A percentile compares a stretch with the other conserved stretches of the same genome.
Conservation (phyloP, 2,797 vertebrate genomes). For the Bovichtus diacanthus region DNA sequence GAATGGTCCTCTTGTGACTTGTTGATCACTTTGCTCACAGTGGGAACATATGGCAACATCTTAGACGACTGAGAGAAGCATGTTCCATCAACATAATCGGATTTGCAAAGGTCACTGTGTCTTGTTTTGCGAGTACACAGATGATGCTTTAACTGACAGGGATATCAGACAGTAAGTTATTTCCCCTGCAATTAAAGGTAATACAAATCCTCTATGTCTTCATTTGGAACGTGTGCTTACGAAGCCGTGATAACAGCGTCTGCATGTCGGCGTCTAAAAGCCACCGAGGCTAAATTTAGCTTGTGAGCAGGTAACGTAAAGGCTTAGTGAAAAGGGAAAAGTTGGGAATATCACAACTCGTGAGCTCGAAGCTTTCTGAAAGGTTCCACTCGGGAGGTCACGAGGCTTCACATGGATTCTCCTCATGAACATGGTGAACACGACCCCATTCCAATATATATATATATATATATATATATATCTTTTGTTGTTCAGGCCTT, state of each 20-base stretch:
- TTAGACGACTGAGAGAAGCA: slow-evolving; percentile 27
- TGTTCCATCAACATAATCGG: slow-evolving; percentile 14
- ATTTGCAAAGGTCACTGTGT: slow-evolving; percentile 39
- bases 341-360: no score
- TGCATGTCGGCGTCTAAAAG: no score
- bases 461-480: no score
- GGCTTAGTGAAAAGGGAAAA: no score
- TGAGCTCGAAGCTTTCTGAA: no score
- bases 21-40: slow-evolving; percentile 40
- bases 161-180: not conserved
- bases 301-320: no score
- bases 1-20: slow-evolving; percentile 37
- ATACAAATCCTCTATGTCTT: slow-evolving; percentile 13
- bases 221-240: no score
- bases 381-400: no score
- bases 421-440: no score
- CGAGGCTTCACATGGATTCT: no score
- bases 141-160: slow-evolving; percentile 19
- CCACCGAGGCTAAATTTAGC: no score
- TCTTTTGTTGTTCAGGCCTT: not conserved
- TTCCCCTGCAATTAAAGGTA: not conserved
- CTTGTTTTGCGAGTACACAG: slow-evolving; percentile 21
- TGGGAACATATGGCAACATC: slow-evolving; percentile 47
- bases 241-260: no score
- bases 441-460: not conserved